Conservation (phyloP, 2,113 vertebrate genomes). For the Aptenodytes patagonicus region DNA sequence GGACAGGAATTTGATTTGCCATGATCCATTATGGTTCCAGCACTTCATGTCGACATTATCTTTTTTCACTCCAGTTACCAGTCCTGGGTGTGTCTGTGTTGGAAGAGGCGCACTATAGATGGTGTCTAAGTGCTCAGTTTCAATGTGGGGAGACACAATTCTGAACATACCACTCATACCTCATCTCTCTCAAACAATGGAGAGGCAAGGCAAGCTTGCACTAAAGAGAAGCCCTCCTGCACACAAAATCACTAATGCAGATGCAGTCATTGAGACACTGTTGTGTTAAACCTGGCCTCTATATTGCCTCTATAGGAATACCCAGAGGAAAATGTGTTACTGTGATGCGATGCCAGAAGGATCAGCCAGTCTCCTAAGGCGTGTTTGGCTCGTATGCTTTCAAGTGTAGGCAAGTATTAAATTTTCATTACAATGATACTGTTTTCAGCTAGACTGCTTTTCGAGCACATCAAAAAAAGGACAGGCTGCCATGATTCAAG, state of each 20-base stretch:
- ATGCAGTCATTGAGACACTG: neutral
- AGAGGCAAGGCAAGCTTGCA: neutral
- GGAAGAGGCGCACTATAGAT: rapidly evolving
- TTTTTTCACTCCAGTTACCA: neutral
- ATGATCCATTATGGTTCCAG: neutral
- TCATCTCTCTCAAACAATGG: neutral
- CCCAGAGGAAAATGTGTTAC: neutral
- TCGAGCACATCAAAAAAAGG: neutral
- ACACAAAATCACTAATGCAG: rapidly evolving
- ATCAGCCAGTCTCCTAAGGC: neutral
- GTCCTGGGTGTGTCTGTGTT: too few relatives aligned
- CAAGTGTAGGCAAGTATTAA: neutral
- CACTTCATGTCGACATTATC: neutral
- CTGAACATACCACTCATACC: rapidly evolving
- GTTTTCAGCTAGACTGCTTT: neutral
- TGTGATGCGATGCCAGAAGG: neutral
- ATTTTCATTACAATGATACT: neutral
- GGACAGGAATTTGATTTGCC: neutral
- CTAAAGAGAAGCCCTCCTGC: neutral
- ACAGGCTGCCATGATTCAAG: neutral
- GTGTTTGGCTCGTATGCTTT: neutral
- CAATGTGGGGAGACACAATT: rapidly evolving
- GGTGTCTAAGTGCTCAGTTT: neutral
- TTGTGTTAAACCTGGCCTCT: neutral
- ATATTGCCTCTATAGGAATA: neutral